Evolutionary conservation across 1,140 invertebrate genomes (phyloP), one percentile per base, ranked within the genome.

Genomic region (Neoseiulus cucumeris): DNA sequence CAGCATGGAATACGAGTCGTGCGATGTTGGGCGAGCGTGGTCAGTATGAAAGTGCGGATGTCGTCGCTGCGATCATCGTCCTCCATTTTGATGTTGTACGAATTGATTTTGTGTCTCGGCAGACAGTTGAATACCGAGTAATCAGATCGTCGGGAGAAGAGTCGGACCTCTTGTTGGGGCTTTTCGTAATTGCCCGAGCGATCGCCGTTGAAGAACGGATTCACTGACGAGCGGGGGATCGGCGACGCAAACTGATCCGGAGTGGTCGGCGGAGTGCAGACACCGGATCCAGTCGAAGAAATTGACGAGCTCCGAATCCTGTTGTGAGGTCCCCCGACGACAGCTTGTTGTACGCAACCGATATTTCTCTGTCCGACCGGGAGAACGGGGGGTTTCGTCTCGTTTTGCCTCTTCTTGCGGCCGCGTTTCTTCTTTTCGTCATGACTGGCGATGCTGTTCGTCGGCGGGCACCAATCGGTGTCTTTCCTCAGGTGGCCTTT

Each of bases 81-180:
- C 77, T 97, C 92, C 81, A 96, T 94, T 87, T 95, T 93, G 75
- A 95, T 94, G 81, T 95, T 91, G 82, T 95, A 96, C 71, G 91
- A 93, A 81, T 98, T 98, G 74, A 94, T 85, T 80, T 94, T 94
- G 74, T 91, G 86, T 74, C 85, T 85, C 65, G 92, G 92, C 70
- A 97, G 80, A 66, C 84, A 82, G 75, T 92, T 95, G 82, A 96
- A 96, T 41, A 89, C 88, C 70, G 89, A 90, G 79, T 94, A 91
- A 78, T 96, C 91, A 72, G 86, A 79, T 67, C 93, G 84, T 69
- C 89, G 83, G 25, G 84, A 86, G 75, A 94, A 93, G 70, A 92
- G 88, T 29, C 87, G 86, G 44, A 67, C 71, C 22, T 59, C 51
- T 25, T 59, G 51, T 33, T 59, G 51, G 22, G 25, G 25, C 14